Percentiles rank a stretch among this genome's conserved stretches.
These are phyloP conservation scores for Drosophila tani DNA, from an alignment of 1,140 invertebrate genomes.

Conservation along the genomic window DNA sequence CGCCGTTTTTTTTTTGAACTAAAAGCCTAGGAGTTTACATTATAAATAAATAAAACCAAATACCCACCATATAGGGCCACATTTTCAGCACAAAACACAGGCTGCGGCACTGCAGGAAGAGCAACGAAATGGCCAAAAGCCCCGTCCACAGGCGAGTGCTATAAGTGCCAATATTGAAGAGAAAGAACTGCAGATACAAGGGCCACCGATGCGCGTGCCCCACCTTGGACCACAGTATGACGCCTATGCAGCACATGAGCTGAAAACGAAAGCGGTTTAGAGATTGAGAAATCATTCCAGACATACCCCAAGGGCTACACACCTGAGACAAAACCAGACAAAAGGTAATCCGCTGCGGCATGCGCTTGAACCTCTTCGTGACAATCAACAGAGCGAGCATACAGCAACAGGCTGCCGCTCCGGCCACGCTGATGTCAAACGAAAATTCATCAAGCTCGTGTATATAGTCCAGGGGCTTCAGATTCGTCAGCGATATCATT, in stretches of 20 bases:
- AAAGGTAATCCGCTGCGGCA: constrained; percentile 93
- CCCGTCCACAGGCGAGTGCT: constrained; percentile 93
- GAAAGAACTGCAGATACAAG: constrained; percentile 89
- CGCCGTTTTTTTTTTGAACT: no score
- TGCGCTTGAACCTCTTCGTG: constrained; percentile 90
- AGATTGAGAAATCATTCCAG: neutral
- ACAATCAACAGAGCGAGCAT: constrained; percentile 91
- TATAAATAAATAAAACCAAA: neutral
- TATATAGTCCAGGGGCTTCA: constrained; percentile 89
- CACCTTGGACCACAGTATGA: constrained; percentile 89
- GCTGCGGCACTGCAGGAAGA: constrained; percentile 93
- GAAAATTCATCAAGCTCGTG: constrained; percentile 91
- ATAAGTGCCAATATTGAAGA: constrained; percentile 91
- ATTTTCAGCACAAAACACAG: constrained; percentile 92
- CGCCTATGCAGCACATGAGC: constrained; percentile 88
- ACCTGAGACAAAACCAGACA: constrained; percentile 91
- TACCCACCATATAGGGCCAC: constrained; percentile 86
- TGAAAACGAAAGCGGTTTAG: constrained; percentile 55
- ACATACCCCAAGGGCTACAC: constrained; percentile 56
- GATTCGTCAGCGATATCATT: constrained; percentile 92
- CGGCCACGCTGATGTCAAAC: constrained; percentile 93
- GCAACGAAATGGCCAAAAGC: constrained; percentile 91
- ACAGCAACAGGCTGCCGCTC: constrained; percentile 91
- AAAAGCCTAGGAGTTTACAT: no score
- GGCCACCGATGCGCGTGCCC: constrained; percentile 85